Base-by-base conservation (phyloP, 1,140 invertebrate genomes). In the Listronotus bonariensis region DNA sequence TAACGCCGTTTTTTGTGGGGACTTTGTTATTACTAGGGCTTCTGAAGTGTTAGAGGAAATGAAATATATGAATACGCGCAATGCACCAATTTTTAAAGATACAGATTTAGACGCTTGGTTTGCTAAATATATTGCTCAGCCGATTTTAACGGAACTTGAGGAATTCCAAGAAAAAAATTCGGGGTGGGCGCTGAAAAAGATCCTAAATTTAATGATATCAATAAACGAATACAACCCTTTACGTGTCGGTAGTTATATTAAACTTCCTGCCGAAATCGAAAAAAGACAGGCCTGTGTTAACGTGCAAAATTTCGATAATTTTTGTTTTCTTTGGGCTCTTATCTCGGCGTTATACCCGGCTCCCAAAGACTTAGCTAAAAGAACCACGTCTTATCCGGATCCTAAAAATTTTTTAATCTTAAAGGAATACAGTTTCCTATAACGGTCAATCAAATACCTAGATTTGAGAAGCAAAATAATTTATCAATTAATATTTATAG, bases 291-390 rank as follows among this genome's bases (percentile, higher is more conserved):
- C 78, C 10, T 62, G 59, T 17, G 59, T 81, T 7, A 81, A 80
- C 68, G 70, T 81, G 49, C 60, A 76, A 72, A 79, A 78, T 67
- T 62, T 59, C 42, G 78, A 80, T 69, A 15, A 74, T 14, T 52
- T 52, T 43, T 80, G 77, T 71, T 78, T 80, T 59, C 72, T 74
- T 31, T 79, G 77, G 76, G 72, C 75, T 15, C 52, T 75, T 41
- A 18, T 63, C 8, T 74, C 70, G 6, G 72, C 68, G 1, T 17
- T 77, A 12, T 60, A 71, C 67, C 67, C 72, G n/a, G 48, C 34
- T 14, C 17, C 5, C 5, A 38, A 40, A 9, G 10, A 74, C 45
- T 0, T 17, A 32, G 5, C 63, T 1, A 9, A 72, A 36, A 60
- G 73, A 15, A 61, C 65, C 51, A 72, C 73, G n/a, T n/a, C n/a